Conservation (phyloP, 2,888 invertebrate species). For the Parnassius mnemosyne region DNA sequence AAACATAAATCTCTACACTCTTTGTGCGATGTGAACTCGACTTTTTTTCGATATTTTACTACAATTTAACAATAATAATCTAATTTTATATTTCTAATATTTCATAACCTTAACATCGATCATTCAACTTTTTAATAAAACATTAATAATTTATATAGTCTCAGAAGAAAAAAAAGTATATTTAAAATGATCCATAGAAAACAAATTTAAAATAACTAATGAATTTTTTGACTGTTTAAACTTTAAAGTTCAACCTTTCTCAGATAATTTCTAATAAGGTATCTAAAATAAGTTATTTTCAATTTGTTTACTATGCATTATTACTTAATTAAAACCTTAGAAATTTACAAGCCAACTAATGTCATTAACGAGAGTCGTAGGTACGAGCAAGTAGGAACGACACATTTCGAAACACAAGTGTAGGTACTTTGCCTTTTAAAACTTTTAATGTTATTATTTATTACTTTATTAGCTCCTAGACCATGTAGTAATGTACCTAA, state of each 20-base stretch:
- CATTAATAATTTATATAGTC: conserved; percentile 51
- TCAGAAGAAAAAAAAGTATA: conserved; percentile 36
- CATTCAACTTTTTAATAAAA: conserved; percentile 53
- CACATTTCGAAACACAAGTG: not conserved
- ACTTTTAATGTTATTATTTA: not conserved
- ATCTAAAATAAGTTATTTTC: not conserved
- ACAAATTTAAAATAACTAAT: conserved; percentile 23
- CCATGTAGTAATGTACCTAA: not conserved
- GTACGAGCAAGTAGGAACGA: conserved; percentile 21
- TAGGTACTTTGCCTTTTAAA: conserved; percentile 5
- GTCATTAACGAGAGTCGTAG: conserved; percentile 8
- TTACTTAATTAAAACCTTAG: conserved; percentile 3
- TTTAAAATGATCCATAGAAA: conserved; percentile 25
- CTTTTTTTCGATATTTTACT: conserved; percentile 54
- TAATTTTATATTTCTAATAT: conserved; percentile 51
- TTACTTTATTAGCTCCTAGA: not conserved
- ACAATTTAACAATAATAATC: conserved; percentile 61
- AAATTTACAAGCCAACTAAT: conserved; percentile 7
- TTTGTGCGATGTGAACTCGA: conserved; percentile 75
- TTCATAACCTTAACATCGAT: conserved; percentile 59
- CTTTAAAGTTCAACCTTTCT: too few species aligned
- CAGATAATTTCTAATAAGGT: too few species aligned
- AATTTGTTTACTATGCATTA: conserved; percentile 1
- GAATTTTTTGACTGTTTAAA: not conserved
- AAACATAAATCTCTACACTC: conserved; percentile 47